phyloP scores from a whole-genome alignment of 2,888 invertebrate genomes.

The Tetranychus truncatus region DNA sequence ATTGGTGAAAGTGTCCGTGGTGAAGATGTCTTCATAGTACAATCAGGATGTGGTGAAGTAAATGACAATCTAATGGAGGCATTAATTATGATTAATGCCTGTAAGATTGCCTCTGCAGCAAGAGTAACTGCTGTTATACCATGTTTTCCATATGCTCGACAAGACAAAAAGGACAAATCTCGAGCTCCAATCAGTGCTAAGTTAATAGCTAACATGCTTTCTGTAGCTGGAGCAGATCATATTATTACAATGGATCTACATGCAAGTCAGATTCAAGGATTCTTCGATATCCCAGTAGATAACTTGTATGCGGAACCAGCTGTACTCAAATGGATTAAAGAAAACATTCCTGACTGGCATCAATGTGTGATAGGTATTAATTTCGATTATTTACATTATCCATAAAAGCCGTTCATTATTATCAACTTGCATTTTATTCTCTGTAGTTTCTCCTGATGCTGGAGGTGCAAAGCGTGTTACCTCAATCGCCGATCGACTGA shows the following conservation, averaged over 20 bases:
- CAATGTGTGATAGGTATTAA: conserved; percentile 54
- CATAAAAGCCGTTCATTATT: too few relatives aligned
- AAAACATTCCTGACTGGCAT: conserved; percentile 79
- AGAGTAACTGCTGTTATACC: conserved; percentile 87
- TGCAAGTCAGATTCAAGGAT: conserved; percentile 88
- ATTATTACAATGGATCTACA: conserved; percentile 94
- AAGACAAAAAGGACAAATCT: conserved; percentile 91
- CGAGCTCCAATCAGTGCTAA: conserved; percentile 88
- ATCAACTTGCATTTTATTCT: too few relatives aligned
- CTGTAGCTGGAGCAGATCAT: conserved; percentile 84
- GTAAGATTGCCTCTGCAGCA: conserved; percentile 84
- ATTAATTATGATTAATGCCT: conserved; percentile 87
- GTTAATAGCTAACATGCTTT: conserved; percentile 81
- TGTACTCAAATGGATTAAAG: conserved; percentile 83
- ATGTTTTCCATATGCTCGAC: conserved; percentile 83
- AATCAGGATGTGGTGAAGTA: conserved; percentile 79
- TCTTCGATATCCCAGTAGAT: conserved; percentile 91
- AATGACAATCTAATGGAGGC: conserved; percentile 91
- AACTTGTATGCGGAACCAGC: conserved; percentile 90
- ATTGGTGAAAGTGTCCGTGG: conserved; percentile 87
- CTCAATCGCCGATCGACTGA: conserved; percentile 69
- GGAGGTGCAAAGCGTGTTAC: conserved; percentile 85
- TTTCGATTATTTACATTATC: not conserved
- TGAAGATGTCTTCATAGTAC: conserved; percentile 90
- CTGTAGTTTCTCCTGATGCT: conserved; percentile 69